Evolutionary conservation across 2,113 vertebrate genomes (phyloP), one percentile per base, ranked within the genome.

Genomic region (Eolophus roseicapilla): DNA sequence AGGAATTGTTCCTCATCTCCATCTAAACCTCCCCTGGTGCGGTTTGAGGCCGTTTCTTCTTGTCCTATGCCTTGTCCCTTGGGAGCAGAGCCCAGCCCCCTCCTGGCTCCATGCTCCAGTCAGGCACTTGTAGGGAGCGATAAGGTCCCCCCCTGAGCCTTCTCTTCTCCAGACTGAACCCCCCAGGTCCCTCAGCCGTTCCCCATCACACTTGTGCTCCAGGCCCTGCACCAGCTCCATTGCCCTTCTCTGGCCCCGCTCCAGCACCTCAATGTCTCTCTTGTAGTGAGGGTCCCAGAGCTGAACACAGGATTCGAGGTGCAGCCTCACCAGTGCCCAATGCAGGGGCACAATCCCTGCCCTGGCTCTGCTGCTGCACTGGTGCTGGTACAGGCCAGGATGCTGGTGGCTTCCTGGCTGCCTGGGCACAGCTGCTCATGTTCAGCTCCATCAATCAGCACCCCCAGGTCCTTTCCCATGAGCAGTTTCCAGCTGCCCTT

Each of bases 291-390:
- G 17, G 46, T 9, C 68, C 18, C 68, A 50, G 19, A 29, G 8
- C 25, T 37, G 47, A 50, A 16, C 46, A 6, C 39, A n/a, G 31
- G 6, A n/a, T 14, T 57, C 0, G 2, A 44, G 71, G 11, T 44
- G 29, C 2, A 0, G 31, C 63, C 49, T 23, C 77, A 41, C 62
- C 62, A 29, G 31, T 13, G 49, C 31, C 8, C 1, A 28, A 49
- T 2, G 3, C 37, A 43, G 17, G 62, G 46, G 41, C 5, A 65
- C 2, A 3, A 1, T 29, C 31, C 0, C 49, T 21, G 23, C 31
- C 29, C 37, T 52, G 24, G 6, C 33, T 23, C 76, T 65, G 29
- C 47, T n/a, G 35, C 37, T 18, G 2, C 18, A 6, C 7, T 13
- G 3, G 7, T 53, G 6, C 62, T 80, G 39, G 2, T 29, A 6